Evolutionary conservation across 2,888 invertebrate genomes (phyloP).

Genomic region (Microctonus aethiopoides): DNA sequence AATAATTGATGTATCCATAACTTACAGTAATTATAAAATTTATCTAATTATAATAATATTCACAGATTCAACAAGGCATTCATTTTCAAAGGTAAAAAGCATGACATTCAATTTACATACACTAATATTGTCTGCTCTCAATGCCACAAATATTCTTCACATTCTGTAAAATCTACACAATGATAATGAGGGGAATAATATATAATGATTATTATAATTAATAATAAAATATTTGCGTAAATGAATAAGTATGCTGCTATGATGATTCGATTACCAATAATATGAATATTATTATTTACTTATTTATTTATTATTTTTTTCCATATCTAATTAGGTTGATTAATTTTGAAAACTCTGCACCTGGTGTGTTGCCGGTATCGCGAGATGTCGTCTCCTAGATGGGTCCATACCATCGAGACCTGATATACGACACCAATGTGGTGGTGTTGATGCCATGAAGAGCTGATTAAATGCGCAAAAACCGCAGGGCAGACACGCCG

Average conservation of each 20-base stretch:
- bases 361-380: constrained; percentile 71
- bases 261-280: not conserved
- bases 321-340: not conserved
- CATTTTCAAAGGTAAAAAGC: not conserved
- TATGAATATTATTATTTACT: not conserved
- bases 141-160: constrained; percentile 33
- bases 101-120: not conserved
- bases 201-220: not conserved
- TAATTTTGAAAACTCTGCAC: constrained; percentile 36
- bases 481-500: constrained; percentile 90
- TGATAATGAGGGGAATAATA: not conserved
- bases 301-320: not conserved
- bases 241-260: not conserved
- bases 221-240: no score
- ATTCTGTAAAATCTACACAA: not conserved
- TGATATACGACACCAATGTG: constrained; percentile 86
- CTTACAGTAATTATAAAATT: not conserved
- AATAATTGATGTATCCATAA: not conserved
- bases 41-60: constrained; percentile 1
- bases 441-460: constrained; percentile 89
- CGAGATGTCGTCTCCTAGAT: constrained; percentile 70
- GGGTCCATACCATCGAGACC: constrained; percentile 69
- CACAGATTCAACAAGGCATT: constrained; percentile 16
- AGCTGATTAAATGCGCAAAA: constrained; percentile 94
- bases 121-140: constrained; percentile 35